Percentiles rank a stretch among this genome's conserved stretches.
phyloP scores from a whole-genome alignment of 2,888 invertebrate species.

The Trilocha varians region DNA sequence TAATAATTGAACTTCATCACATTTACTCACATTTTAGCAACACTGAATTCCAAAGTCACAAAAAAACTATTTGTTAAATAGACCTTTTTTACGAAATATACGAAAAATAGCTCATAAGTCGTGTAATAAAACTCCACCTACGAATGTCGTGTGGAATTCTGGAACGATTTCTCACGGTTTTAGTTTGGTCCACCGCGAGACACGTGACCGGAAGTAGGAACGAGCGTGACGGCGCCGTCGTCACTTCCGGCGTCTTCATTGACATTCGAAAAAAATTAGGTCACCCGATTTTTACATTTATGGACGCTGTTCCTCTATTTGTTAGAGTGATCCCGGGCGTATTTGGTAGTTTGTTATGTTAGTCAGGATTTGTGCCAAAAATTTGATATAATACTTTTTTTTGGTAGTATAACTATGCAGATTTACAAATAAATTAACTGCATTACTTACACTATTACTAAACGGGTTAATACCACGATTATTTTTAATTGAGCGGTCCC shows the following conservation, averaged over 20 bases:
- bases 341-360: no score
- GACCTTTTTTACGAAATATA: background rate
- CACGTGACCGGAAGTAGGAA: slow-evolving; percentile 30
- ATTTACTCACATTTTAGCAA: background rate
- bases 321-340: no score
- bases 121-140: background rate
- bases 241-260: slow-evolving; percentile 14
- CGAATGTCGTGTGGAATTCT: background rate
- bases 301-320: background rate
- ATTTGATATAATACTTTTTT: no score
- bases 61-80: background rate
- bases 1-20: no score
- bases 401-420: no score
- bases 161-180: background rate
- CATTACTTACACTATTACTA: no score
- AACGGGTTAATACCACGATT: no score
- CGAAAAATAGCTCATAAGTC: background rate
- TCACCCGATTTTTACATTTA: background rate
- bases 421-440: no score
- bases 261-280: slow-evolving; percentile 9
- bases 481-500: no score
- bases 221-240: slow-evolving; percentile 18
- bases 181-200: slow-evolving; percentile 6
- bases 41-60: background rate
- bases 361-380: no score